Percentiles rank a stretch among this genome's conserved stretches.
These are phyloP conservation scores for Microcebus ravelobensis DNA, from an alignment of 2,113 vertebrate species.

Conservation along the genomic window DNA sequence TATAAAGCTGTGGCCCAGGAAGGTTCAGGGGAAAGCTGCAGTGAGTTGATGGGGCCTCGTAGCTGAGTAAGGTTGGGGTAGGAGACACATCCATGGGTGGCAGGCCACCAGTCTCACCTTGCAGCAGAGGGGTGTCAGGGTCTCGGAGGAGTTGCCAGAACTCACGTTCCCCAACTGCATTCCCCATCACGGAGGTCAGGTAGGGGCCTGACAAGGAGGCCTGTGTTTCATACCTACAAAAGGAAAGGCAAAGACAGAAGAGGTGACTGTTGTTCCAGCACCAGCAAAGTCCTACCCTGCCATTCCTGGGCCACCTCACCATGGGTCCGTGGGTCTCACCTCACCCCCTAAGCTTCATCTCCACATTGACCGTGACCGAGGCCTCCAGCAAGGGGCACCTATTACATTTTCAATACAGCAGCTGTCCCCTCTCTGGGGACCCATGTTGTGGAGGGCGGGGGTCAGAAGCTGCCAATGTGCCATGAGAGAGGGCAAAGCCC, in stretches of 20 bases:
- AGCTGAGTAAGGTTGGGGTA: background rate
- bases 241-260: background rate
- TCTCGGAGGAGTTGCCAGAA: slow-evolving; percentile 91
- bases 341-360: background rate
- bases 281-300: background rate
- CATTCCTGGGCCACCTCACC: background rate
- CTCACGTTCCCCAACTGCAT: slow-evolving; percentile 83
- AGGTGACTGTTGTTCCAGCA: background rate
- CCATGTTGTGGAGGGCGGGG: accelerated
- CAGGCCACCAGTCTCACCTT: slow-evolving; percentile 86
- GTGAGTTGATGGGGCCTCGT: accelerated
- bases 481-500: background rate
- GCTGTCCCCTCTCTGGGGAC: background rate
- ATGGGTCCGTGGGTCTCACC: background rate
- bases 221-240: slow-evolving; percentile 88
- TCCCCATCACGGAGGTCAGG: slow-evolving; percentile 89
- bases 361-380: background rate
- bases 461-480: accelerated
- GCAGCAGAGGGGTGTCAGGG: slow-evolving; percentile 81
- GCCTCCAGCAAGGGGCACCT: background rate
- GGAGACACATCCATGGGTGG: background rate
- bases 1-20: background rate
- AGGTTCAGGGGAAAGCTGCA: background rate
- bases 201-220: slow-evolving; percentile 90
- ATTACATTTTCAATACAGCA: background rate